A percentile compares a stretch with the other conserved stretches of the same genome.
phyloP scores from a whole-genome alignment of 2,797 vertebrate species.

The Phylloscopus collybita region DNA sequence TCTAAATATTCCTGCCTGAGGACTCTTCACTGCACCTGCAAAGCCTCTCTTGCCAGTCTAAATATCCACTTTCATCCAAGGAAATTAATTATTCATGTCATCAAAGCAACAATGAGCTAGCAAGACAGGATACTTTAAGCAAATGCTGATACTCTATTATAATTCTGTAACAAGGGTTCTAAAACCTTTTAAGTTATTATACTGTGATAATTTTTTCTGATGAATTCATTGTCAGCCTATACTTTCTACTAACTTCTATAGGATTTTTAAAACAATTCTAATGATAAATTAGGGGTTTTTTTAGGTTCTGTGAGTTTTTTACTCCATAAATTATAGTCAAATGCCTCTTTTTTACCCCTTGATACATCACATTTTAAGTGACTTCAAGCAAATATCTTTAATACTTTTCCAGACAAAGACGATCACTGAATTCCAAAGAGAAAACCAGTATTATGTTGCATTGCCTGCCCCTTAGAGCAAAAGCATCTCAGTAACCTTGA shows the following conservation, averaged over 20 bases:
- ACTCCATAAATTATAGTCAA: neutral
- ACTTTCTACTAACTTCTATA: neutral
- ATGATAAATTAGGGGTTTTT: neutral
- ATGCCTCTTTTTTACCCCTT: neutral
- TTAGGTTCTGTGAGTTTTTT: neutral
- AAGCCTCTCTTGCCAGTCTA: neutral
- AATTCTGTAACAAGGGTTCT: neutral
- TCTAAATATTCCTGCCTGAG: neutral
- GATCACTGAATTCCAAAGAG: neutral
- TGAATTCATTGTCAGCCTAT: neutral
- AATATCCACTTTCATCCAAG: neutral
- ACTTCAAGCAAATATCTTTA: neutral
- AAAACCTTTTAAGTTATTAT: neutral
- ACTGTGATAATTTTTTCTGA: neutral
- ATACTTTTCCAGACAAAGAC: neutral
- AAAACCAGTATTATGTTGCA: neutral
- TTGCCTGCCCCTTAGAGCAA: neutral
- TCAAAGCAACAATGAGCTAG: neutral
- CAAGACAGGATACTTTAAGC: neutral
- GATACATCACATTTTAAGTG: neutral
- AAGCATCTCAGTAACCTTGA: neutral
- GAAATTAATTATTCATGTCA: conserved; percentile 29
- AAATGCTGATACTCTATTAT: neutral
- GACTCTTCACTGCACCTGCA: neutral
- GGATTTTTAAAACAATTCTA: neutral